Conservation (phyloP, 2,113 vertebrate species). For the Eulemur rufifrons region DNA sequence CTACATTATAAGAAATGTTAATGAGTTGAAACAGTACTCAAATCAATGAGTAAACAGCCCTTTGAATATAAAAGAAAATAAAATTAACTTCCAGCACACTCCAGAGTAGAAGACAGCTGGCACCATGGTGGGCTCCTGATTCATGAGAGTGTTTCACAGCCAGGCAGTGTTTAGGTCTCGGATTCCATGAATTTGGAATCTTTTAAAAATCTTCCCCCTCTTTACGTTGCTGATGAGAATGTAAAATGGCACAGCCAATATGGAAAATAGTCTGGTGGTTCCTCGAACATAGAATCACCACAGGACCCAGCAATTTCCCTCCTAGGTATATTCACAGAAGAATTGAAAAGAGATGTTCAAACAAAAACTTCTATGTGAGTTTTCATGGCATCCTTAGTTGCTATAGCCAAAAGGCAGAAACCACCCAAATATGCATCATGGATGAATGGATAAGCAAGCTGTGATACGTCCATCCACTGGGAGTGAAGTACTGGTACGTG, state of each 20-base stretch:
- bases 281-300: neutral
- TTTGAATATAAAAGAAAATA: slow-evolving; percentile 7
- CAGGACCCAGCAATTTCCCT: neutral
- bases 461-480: neutral
- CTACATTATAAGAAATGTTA: neutral
- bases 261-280: neutral
- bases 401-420: neutral
- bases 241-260: neutral
- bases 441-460: neutral
- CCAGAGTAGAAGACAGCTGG: neutral
- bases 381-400: neutral
- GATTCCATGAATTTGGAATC: neutral
- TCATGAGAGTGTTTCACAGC: neutral
- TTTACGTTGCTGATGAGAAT: neutral
- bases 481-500: neutral
- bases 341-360: neutral
- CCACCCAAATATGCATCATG: neutral
- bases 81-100: neutral
- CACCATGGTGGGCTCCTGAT: neutral
- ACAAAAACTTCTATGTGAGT: neutral
- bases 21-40: neutral
- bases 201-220: neutral
- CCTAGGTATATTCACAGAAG: neutral
- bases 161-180: neutral
- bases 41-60: neutral